These are phyloP conservation scores for Rhogogaster chlorosoma DNA, from an alignment of 2,888 invertebrate genomes.

Conservation along the genomic window DNA sequence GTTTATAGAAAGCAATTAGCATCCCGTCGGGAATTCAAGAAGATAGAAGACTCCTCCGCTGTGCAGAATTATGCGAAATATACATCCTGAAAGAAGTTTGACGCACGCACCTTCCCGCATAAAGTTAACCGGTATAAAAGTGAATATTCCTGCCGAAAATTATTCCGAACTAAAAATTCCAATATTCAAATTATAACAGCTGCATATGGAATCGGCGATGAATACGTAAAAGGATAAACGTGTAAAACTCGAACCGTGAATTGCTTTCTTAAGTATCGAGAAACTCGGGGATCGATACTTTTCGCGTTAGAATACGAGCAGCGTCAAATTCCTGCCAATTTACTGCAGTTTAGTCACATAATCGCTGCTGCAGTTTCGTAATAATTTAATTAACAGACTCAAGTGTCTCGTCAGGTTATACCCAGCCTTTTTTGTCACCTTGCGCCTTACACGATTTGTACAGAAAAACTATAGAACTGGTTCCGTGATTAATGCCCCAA, in stretches of 20 bases:
- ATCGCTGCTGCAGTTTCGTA: constrained; percentile 25
- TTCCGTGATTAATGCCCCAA: constrained; percentile 13
- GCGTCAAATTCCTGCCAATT: constrained; percentile 12
- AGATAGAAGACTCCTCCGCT: no score
- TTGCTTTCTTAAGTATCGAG: neutral
- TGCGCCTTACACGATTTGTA: neutral
- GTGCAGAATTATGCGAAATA: neutral
- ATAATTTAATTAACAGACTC: constrained; percentile 36
- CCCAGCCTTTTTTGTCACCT: neutral
- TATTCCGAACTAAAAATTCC: neutral
- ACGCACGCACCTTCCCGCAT: neutral
- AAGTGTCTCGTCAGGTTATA: neutral
- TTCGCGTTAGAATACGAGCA: neutral
- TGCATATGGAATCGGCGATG: neutral
- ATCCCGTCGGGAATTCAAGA: neutral
- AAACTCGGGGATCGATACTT: neutral
- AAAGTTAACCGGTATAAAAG: neutral
- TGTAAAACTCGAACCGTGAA: neutral
- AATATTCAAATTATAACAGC: neutral
- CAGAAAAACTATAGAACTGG: constrained; percentile 17
- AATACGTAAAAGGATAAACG: neutral
- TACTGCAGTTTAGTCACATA: constrained; percentile 17
- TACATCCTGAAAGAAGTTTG: neutral
- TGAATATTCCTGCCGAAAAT: neutral
- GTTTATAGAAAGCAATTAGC: constrained; percentile 26